Percentiles rank a stretch among this genome's conserved stretches.
Conservation (phyloP, 2,113 vertebrate species). For the Plestiodon gilberti region DNA sequence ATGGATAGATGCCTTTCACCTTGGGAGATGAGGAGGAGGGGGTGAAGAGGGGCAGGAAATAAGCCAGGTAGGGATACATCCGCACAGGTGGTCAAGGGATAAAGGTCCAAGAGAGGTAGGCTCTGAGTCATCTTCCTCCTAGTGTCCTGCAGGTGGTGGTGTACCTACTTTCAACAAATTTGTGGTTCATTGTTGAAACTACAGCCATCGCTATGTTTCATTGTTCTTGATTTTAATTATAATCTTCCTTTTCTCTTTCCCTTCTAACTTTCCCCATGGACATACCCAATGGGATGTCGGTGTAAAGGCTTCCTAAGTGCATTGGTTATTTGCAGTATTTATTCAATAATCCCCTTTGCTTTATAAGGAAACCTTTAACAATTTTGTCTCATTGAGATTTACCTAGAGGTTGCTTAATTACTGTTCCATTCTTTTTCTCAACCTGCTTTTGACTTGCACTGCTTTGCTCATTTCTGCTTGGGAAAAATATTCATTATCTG, state of each 20-base stretch:
- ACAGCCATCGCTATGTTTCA: not conserved
- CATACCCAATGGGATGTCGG: not conserved
- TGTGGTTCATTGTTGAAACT: conserved; percentile 18
- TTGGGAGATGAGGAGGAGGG: no score
- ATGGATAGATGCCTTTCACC: no score
- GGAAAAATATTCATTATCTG: not conserved
- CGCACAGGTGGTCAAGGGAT: no score
- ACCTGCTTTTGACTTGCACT: not conserved
- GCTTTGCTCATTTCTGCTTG: conserved; percentile 7
- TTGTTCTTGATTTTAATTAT: conserved; percentile 24
- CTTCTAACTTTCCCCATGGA: not conserved
- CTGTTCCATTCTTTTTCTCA: conserved; percentile 24
- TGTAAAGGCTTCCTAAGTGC: not conserved
- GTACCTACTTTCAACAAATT: not conserved
- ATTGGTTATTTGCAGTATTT: conserved; percentile 13
- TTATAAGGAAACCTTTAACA: conserved; percentile 10
- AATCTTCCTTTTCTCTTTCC: conserved; percentile 30
- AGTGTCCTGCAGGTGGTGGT: no score
- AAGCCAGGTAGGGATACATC: no score
- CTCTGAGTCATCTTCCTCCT: no score
- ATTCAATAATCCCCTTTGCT: conserved; percentile 9
- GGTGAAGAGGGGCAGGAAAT: no score
- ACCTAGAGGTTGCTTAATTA: conserved; percentile 20
- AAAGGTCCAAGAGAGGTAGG: no score
- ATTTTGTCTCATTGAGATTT: conserved; percentile 22